Conservation (phyloP, 2,888 invertebrate species). For the Pollenia angustigena region DNA sequence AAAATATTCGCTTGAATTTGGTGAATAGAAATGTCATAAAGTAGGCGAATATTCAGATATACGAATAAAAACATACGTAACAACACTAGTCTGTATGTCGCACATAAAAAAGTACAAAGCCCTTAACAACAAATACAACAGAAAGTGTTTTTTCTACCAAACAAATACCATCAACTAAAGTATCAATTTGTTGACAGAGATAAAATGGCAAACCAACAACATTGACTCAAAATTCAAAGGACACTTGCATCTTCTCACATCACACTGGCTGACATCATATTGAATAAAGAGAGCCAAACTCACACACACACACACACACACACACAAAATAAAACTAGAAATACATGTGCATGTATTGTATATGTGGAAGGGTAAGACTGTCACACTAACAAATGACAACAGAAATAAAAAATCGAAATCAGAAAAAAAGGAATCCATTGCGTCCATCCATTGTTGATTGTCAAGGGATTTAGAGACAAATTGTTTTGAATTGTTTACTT, state of each 20-base stretch:
- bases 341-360: neutral
- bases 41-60: too few relatives aligned
- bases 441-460: conserved; percentile 55
- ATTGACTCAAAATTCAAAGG: conserved; percentile 54
- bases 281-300: neutral
- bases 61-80: too few relatives aligned
- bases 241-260: conserved; percentile 26
- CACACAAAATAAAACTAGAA: conserved; percentile 9
- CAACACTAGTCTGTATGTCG: neutral
- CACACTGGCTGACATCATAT: conserved; percentile 6
- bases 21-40: too few relatives aligned
- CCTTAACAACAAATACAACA: conserved; percentile 34
- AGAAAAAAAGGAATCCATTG: conserved; percentile 6
- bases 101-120: conserved; percentile 30
- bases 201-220: conserved; percentile 78
- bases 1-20: too few relatives aligned
- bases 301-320: neutral
- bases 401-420: conserved; percentile 10
- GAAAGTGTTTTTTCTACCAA: conserved; percentile 60
- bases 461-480: conserved; percentile 62
- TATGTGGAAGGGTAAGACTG: conserved; percentile 4
- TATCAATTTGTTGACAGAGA: conserved; percentile 83
- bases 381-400: conserved; percentile 19
- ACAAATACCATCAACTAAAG: conserved; percentile 81
- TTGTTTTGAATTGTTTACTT: conserved; percentile 58